Evolutionary conservation across 2,797 vertebrate species (phyloP).

Genomic region (Artibeus jamaicensis): DNA sequence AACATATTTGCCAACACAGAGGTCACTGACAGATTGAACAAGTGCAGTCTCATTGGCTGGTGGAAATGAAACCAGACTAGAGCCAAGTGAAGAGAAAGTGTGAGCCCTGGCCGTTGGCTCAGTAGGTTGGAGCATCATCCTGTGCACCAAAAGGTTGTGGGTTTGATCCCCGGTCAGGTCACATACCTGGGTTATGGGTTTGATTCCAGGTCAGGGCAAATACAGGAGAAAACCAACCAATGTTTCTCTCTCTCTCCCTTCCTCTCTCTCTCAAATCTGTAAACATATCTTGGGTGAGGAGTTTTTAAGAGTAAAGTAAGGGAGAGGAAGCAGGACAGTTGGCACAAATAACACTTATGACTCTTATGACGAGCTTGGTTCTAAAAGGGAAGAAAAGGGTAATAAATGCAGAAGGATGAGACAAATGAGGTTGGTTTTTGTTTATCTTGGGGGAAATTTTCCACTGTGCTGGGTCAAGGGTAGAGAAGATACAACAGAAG

Average conservation of each 20-base stretch:
- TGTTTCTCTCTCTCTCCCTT: neutral
- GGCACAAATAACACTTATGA: neutral
- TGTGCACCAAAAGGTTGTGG: neutral
- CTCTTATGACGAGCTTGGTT: rapidly evolving
- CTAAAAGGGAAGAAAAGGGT: neutral
- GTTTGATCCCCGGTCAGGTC: neutral
- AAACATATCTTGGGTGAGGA: neutral
- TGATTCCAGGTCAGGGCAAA: neutral
- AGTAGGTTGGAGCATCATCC: neutral
- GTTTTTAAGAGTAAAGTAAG: neutral
- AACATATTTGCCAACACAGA: neutral
- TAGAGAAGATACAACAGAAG: neutral
- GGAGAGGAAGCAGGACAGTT: neutral
- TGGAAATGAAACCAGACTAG: neutral
- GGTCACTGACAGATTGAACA: neutral
- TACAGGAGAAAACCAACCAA: neutral
- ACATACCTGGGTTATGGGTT: neutral
- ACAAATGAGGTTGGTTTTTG: neutral
- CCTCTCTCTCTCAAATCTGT: neutral
- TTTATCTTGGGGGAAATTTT: neutral
- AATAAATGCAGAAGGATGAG: neutral
- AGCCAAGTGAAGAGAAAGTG: neutral
- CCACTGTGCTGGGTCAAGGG: neutral
- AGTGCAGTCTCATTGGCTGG: neutral
- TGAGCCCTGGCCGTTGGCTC: neutral